Base-by-base conservation (phyloP, 2,797 vertebrate species). In the Gallinago stenura region DNA sequence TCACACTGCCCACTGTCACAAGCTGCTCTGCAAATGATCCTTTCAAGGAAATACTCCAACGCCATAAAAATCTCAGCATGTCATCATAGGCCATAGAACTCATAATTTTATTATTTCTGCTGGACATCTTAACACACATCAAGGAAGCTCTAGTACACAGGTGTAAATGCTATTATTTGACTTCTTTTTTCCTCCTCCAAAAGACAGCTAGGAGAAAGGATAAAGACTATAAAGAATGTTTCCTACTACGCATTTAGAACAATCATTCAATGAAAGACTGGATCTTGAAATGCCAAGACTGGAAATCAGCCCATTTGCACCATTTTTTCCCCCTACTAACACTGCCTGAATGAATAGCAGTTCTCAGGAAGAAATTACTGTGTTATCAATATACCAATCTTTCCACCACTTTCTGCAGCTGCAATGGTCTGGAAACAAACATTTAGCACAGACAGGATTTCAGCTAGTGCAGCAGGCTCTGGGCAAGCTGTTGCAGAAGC, bases 351-450 rank as follows among this genome's bases (percentile, higher is more conserved):
- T 65, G 62, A 93, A 93, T 21, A 95, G 86, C 41, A 48, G 95
- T 96, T 96, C 96, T 95, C 95, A 45, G 93, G 95, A 92, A 70
- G 96, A 94, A 97, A 94, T 92, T 90, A 91, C 82, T 78, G 89
- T 93, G 96, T 96, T 97, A 97, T 79, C 87, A 97, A 89, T 75
- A 87, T 20, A 90, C 60, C 91, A 88, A 79, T 95, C 87, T 95
- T 96, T 92, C 86, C 83, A 91, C 83, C 81, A 91, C 58, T 80
- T 83, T 95, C 81, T 89, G 85, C 92, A 96, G 94, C 97, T 95
- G 60, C 96, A 93, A 84, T 26, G 33, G 83, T 90, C 79, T 91
- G 95, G 91, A 97, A 97, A 94, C 77, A 96, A 96, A 77, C 2
- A 4, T 54, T 88, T 62, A 93, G 91, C 66, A 43, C 96, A 87